Conservation (phyloP, 2,888 invertebrate species). For the Heterodera filipjevi region DNA sequence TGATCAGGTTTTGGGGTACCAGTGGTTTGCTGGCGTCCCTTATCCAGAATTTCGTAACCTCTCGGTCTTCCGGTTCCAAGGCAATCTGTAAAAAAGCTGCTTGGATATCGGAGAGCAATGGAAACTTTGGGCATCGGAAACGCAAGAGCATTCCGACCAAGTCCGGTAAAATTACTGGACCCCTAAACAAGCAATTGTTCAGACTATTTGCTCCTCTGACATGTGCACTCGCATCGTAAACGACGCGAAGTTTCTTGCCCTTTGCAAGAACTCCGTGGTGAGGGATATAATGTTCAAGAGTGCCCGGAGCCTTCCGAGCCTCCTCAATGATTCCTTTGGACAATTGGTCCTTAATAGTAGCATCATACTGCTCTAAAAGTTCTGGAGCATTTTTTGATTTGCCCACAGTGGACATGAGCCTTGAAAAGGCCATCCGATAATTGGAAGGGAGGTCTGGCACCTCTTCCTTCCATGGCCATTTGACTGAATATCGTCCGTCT, state of each 20-base stretch:
- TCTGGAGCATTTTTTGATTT: background rate
- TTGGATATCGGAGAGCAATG: constrained; percentile 29
- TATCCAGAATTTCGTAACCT: constrained; percentile 33
- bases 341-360: background rate
- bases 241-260: constrained; percentile 45
- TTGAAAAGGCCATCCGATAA: constrained; percentile 10
- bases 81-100: constrained; percentile 39
- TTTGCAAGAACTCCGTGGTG: constrained; percentile 45
- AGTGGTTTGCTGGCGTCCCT: constrained; percentile 28
- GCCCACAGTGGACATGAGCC: background rate
- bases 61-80: constrained; percentile 23
- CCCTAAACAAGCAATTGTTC: constrained; percentile 32
- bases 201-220: constrained; percentile 6
- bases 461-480: constrained; percentile 20
- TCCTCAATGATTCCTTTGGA: background rate
- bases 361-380: background rate
- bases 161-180: constrained; percentile 35
- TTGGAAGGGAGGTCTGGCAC: constrained; percentile 14
- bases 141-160: constrained; percentile 29
- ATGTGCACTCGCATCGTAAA: constrained; percentile 48
- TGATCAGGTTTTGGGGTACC: constrained; percentile 22
- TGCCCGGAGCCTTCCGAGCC: background rate
- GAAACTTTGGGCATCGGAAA: constrained; percentile 27
- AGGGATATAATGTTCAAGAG: constrained; percentile 32
- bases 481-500: background rate